phyloP scores from a whole-genome alignment of 1,140 invertebrate genomes.

The Rhyzopertha dominica region DNA sequence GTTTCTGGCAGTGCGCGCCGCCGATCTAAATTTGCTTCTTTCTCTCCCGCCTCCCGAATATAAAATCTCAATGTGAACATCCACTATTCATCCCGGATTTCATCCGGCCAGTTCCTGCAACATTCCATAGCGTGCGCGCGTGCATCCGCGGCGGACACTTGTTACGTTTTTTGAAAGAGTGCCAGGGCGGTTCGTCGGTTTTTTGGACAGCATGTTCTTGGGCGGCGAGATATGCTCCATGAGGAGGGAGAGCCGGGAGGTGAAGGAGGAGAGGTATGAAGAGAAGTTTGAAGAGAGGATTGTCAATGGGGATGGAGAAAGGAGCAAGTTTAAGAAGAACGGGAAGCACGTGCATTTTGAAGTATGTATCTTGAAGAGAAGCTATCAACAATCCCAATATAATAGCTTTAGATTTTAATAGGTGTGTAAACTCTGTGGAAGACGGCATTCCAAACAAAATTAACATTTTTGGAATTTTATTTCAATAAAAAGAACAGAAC shows the following conservation, averaged over 20 bases:
- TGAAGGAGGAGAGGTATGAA: slow-evolving; percentile 14
- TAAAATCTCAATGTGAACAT: too few relatives aligned
- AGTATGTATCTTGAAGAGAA: slow-evolving; percentile 22
- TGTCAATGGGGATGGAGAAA: slow-evolving; percentile 3
- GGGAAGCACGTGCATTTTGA: slow-evolving; percentile 40
- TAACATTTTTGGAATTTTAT: too few relatives aligned
- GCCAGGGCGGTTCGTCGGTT: too few relatives aligned
- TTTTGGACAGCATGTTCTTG: slow-evolving; percentile 34
- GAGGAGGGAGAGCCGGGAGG: too few relatives aligned
- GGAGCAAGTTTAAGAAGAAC: slow-evolving; percentile 19
- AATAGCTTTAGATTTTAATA: not conserved
- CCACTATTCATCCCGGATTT: slow-evolving; percentile 12
- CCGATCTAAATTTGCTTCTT: too few relatives aligned
- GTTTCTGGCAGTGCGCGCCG: too few relatives aligned
- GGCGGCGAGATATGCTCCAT: slow-evolving; percentile 35
- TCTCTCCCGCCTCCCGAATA: too few relatives aligned
- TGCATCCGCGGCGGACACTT: too few relatives aligned
- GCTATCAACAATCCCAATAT: not conserved
- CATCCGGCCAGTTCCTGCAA: slow-evolving; percentile 9
- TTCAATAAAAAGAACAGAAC: too few relatives aligned
- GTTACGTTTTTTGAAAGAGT: too few relatives aligned
- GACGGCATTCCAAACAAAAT: not conserved
- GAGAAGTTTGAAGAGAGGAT: slow-evolving; percentile 8
- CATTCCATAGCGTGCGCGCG: slow-evolving; percentile 11
- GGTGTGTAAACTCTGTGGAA: not conserved